Evolutionary conservation across 2,113 vertebrate species (phyloP).

Genomic region (Plestiodon gilberti): DNA sequence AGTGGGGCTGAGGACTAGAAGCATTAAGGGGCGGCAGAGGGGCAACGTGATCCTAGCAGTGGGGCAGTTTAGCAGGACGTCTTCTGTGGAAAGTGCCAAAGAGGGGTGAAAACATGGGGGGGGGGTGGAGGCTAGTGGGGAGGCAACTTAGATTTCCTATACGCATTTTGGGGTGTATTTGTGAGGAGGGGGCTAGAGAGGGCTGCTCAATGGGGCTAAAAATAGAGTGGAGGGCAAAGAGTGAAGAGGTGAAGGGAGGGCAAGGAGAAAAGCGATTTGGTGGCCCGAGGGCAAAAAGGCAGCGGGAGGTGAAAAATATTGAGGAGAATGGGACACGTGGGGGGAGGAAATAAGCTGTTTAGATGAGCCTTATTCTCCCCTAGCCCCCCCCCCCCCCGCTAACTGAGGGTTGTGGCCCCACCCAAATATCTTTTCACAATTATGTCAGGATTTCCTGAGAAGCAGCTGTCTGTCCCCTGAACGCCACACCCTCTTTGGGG

Average conservation of each 20-base stretch:
- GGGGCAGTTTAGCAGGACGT: neutral
- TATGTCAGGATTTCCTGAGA: neutral
- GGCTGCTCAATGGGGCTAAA: neutral
- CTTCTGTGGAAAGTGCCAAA: neutral
- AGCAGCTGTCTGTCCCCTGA: neutral
- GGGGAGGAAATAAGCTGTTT: neutral
- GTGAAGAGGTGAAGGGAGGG: neutral
- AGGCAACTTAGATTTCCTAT: neutral
- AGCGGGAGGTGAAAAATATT: neutral
- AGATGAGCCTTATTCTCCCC: neutral
- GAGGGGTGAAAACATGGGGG: neutral
- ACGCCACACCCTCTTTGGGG: neutral
- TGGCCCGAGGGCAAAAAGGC: neutral
- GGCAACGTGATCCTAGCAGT: neutral
- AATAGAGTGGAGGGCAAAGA: neutral
- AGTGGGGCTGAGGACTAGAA: neutral
- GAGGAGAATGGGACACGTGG: neutral
- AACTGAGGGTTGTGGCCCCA: neutral
- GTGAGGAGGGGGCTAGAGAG: neutral
- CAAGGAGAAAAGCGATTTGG: neutral
- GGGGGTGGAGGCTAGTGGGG: neutral
- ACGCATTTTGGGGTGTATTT: no score
- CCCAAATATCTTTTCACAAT: no score
- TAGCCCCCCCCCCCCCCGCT: neutral
- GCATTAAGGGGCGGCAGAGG: neutral